Evolutionary conservation across 23 tunicate genomes (phyloP).

Genomic region (Corella eumyota): DNA sequence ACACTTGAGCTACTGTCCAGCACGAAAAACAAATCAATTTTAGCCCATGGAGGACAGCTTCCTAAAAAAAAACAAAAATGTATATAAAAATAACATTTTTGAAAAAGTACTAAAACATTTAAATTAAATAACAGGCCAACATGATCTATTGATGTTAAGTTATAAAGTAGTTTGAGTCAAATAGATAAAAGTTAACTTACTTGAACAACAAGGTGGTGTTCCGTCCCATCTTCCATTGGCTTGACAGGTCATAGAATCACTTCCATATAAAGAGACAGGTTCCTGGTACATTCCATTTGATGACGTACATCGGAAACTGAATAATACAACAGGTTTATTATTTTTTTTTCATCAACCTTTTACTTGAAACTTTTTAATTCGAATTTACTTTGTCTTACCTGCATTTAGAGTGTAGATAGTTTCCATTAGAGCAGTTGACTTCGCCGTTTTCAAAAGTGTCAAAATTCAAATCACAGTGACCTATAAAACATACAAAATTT

Average conservation of each 20-base stretch:
- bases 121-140: not conserved
- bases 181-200: too few species aligned
- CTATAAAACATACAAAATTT: conserved; percentile 4
- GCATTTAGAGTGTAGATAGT: conserved; percentile 52
- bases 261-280: too few species aligned
- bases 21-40: conserved; percentile 49
- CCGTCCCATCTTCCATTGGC: conserved; percentile 53
- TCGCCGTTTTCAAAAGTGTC: conserved; percentile 18
- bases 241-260: conserved; percentile 26
- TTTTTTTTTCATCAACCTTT: too few species aligned
- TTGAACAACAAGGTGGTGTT: conserved; percentile 64
- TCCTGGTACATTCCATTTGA: too few species aligned
- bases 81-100: not conserved
- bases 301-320: too few species aligned
- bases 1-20: conserved; percentile 35
- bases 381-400: too few species aligned
- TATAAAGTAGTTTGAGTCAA: too few species aligned
- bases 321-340: too few species aligned
- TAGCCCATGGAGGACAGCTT: conserved; percentile 36
- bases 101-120: not conserved
- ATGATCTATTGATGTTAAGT: too few species aligned
- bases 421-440: conserved; percentile 39
- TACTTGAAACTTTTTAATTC: too few species aligned
- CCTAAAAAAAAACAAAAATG: too few species aligned
- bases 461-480: conserved; percentile 40